These are phyloP conservation scores for Podargus strigoides DNA, from an alignment of 2,797 vertebrate species.

Conservation along the genomic window DNA sequence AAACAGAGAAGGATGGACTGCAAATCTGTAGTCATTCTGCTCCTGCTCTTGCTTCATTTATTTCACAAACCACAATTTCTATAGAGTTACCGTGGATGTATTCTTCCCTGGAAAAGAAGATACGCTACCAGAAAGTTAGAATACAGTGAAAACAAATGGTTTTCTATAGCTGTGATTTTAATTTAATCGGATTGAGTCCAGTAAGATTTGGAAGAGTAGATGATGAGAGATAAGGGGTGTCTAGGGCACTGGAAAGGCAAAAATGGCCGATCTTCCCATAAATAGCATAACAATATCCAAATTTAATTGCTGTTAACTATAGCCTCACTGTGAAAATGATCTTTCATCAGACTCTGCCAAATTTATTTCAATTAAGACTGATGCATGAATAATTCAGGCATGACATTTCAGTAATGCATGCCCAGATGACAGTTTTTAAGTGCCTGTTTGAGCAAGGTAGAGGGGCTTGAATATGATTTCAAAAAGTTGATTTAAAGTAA, in stretches of 20 bases:
- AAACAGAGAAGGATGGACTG: background rate
- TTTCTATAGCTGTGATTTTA: background rate
- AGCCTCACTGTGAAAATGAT: background rate
- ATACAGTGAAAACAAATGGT: background rate
- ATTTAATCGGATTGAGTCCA: background rate
- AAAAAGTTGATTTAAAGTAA: background rate
- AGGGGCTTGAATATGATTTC: background rate
- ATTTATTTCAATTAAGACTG: background rate
- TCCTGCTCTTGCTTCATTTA: background rate
- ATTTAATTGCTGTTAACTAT: background rate
- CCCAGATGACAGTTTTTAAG: background rate
- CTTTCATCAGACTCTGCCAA: background rate
- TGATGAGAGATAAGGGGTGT: background rate
- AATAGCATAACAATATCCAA: background rate
- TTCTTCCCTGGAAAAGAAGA: background rate
- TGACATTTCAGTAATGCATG: background rate
- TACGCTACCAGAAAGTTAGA: background rate
- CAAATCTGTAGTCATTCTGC: background rate
- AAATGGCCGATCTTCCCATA: background rate
- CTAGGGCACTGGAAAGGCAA: background rate
- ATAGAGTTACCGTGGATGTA: background rate
- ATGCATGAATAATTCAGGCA: background rate
- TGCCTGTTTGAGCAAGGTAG: background rate
- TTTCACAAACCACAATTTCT: background rate
- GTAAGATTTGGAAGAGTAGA: background rate